Evolutionary conservation across 2,888 invertebrate genomes (phyloP), one percentile per base, ranked within the genome.

Genomic region (Trissolcus brochymenae): DNA sequence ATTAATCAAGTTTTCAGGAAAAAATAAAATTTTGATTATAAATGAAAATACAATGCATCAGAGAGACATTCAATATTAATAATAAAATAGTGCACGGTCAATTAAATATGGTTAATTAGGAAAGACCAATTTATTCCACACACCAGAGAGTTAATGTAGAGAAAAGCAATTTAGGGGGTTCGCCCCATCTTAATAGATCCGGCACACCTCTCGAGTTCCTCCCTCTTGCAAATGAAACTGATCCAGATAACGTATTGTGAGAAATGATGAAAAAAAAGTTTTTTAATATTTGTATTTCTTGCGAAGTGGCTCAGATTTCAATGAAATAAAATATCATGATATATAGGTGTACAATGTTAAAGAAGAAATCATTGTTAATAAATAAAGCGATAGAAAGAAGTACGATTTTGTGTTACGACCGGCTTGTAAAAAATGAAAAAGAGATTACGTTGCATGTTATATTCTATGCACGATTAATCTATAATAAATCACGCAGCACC

Each of bases 151-250:
- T 17, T 56, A 51, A 71, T 64, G 51, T 21, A 43, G 64, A 57
- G 57, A 64, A 62, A 51, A 51, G 14, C 65, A 65, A 65, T 74
- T 56, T 66, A 67, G 66, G 61, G 65, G 73, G 35, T 66, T 66
- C 21, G 17, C 43, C 49, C 56, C 51, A 56, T 68, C 50, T 14
- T 1, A 55, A 55, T 53, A 50, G 67, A 62, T 68, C 67, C 67
- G 68, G 64, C 57, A 62, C 14, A 16, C 14, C 11, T 62, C n/a
- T 29, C 25, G 9, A 19, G 14, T 14, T 51, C 9, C 41, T 56
- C 56, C 16, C 40, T 46, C 29, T 55, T 0, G 25, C 46, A 21
- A 19, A 55, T 56, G 65, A 76, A 76, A 65, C 61, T 14, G 65
- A 71, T 76, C 62, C 54, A 60, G 50, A 54, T 64, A 21, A 41